Conservation (phyloP, 2,797 vertebrate genomes). For the Chelmon rostratus region DNA sequence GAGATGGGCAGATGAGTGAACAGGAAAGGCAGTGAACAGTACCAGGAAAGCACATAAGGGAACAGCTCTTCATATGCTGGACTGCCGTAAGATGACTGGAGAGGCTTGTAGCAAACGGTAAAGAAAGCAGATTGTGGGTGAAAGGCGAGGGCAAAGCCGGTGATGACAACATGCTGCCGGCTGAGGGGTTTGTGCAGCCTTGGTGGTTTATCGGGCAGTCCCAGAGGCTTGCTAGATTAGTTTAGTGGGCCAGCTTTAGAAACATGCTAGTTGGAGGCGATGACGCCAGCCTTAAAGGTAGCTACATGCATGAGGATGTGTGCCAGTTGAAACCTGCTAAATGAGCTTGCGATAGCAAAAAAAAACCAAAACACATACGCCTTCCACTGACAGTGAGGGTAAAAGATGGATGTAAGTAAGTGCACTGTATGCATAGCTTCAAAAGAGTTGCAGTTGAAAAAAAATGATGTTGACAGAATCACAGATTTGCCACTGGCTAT, state of each 20-base stretch:
- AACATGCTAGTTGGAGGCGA: constrained; percentile 18
- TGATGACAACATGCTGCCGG: constrained; percentile 61
- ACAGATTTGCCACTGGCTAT: constrained; percentile 34
- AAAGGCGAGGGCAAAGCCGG: constrained; percentile 30
- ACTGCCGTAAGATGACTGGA: constrained; percentile 5
- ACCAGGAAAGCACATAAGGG: constrained; percentile 35
- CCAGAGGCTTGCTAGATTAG: constrained; percentile 37
- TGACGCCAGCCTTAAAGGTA: not conserved
- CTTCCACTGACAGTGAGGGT: constrained; percentile 16
- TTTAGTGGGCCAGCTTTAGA: constrained; percentile 52
- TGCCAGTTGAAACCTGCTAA: constrained; percentile 19
- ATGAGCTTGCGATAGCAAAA: not conserved
- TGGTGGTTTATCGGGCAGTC: constrained; percentile 34
- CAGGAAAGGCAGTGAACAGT: constrained; percentile 35
- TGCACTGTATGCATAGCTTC: constrained; percentile 15
- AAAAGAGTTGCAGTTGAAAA: constrained; percentile 25
- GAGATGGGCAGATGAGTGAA: constrained; percentile 49
- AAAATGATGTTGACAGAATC: constrained; percentile 31
- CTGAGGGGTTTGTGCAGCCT: constrained; percentile 37
- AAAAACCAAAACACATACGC: constrained; percentile 21
- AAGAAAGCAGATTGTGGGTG: constrained; percentile 32
- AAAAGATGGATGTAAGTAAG: constrained; percentile 4
- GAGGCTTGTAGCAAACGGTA: constrained; percentile 11
- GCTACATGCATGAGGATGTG: not conserved
- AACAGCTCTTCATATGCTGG: constrained; percentile 17